Evolutionary conservation across 2,113 vertebrate species (phyloP).

Genomic region (Dasyornis broadbenti): DNA sequence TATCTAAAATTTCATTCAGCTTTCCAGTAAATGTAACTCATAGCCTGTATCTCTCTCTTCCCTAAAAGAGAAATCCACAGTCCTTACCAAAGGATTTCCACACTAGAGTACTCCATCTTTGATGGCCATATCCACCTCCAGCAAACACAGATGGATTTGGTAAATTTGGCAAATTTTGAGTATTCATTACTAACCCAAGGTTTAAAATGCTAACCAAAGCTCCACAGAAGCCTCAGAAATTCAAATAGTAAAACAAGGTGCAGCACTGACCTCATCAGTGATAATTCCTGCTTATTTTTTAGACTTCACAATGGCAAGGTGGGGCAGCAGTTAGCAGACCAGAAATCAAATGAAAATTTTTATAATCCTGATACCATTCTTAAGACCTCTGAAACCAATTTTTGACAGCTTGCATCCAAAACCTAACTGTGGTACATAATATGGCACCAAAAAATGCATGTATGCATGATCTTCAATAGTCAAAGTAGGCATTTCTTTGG

Average conservation of each 20-base stretch:
- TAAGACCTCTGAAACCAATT: not conserved
- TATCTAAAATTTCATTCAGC: not conserved
- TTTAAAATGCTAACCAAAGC: not conserved
- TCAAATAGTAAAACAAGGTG: not conserved
- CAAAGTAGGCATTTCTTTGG: not conserved
- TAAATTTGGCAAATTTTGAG: not conserved
- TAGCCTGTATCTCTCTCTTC: not conserved
- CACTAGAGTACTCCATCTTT: not conserved
- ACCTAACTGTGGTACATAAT: accelerated
- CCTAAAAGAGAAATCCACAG: not conserved
- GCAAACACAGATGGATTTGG: not conserved
- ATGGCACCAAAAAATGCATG: not conserved
- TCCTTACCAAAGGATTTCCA: not conserved
- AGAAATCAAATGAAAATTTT: not conserved
- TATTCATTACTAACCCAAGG: not conserved
- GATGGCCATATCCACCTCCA: not conserved
- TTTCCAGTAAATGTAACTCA: not conserved
- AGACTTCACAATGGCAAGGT: not conserved
- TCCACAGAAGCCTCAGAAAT: not conserved
- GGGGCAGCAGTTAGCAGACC: not conserved
- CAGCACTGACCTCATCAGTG: not conserved
- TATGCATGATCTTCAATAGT: not conserved
- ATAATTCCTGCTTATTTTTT: not conserved
- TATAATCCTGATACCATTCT: not conserved
- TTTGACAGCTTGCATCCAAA: not conserved